Conservation (phyloP, 2,888 invertebrate species). For the Thymelicus sylvestris region DNA sequence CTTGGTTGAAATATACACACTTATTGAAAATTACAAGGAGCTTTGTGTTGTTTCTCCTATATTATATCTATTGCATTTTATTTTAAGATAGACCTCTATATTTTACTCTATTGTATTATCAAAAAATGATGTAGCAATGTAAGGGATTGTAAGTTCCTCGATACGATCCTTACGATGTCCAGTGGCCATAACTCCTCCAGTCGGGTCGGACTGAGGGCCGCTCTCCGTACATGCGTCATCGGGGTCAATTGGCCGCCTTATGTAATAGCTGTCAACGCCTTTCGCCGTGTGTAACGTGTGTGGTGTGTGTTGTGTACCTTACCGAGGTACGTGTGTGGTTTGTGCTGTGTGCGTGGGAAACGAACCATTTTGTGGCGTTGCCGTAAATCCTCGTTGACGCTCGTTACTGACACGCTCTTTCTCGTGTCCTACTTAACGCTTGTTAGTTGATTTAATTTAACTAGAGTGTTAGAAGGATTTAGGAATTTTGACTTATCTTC, state of each 20-base stretch:
- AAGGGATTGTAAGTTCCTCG: neutral
- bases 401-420: conserved; percentile 29
- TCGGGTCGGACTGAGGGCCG: conserved; percentile 20
- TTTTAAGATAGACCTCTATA: too few relatives aligned
- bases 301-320: conserved; percentile 7
- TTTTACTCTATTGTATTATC: too few relatives aligned
- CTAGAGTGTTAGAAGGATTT: neutral
- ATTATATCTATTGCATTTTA: too few relatives aligned
- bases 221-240: conserved; percentile 55
- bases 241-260: conserved; percentile 67
- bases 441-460: conserved; percentile 1
- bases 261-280: conserved; percentile 49
- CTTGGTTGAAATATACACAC: too few relatives aligned
- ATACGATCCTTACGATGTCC: neutral
- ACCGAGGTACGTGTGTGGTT: conserved; percentile 14
- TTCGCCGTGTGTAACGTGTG: conserved; percentile 36
- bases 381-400: conserved; percentile 37
- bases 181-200: conserved; percentile 10
- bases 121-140: too few relatives aligned
- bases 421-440: conserved; percentile 31
- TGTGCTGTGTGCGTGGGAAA: conserved; percentile 39
- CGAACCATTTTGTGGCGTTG: conserved; percentile 39
- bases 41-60: too few relatives aligned
- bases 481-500: neutral
- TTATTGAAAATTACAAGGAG: too few relatives aligned